Percentiles rank a stretch among this genome's conserved stretches.
Conservation (phyloP, 2,113 vertebrate species). For the Parus major region DNA sequence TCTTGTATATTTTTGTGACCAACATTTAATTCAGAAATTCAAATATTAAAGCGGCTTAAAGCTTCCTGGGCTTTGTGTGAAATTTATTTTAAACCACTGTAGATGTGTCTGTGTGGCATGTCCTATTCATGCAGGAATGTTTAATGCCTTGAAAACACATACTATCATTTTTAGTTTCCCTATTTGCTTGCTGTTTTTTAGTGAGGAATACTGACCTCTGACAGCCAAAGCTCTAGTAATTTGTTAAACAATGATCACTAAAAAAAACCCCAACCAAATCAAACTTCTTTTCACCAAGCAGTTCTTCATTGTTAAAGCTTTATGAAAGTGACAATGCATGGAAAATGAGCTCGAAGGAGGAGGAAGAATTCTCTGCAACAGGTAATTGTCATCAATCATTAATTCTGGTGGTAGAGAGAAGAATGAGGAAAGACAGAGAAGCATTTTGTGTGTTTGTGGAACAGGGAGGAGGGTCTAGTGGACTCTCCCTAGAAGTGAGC, state of each 20-base stretch:
- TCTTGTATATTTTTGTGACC: background rate
- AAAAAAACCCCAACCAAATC: background rate
- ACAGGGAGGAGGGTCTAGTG: background rate
- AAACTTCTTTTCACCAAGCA: background rate
- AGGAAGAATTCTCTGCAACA: constrained; percentile 6
- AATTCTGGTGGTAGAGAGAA: background rate
- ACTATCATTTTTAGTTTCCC: background rate
- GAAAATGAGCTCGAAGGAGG: background rate
- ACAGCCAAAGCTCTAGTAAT: background rate
- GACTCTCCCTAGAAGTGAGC: background rate
- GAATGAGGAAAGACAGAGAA: background rate
- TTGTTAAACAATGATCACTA: background rate
- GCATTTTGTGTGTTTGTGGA: background rate
- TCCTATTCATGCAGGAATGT: background rate
- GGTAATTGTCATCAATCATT: background rate
- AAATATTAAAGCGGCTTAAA: background rate
- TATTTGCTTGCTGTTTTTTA: background rate
- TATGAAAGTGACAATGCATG: background rate
- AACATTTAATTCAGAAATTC: background rate
- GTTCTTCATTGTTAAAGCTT: background rate
- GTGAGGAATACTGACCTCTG: background rate
- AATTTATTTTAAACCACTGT: background rate
- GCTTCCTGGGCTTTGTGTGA: background rate
- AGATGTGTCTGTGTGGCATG: background rate
- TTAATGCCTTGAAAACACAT: background rate